Evolutionary conservation across 2,888 invertebrate genomes (phyloP).

Genomic region (Athrips mouffetella): DNA sequence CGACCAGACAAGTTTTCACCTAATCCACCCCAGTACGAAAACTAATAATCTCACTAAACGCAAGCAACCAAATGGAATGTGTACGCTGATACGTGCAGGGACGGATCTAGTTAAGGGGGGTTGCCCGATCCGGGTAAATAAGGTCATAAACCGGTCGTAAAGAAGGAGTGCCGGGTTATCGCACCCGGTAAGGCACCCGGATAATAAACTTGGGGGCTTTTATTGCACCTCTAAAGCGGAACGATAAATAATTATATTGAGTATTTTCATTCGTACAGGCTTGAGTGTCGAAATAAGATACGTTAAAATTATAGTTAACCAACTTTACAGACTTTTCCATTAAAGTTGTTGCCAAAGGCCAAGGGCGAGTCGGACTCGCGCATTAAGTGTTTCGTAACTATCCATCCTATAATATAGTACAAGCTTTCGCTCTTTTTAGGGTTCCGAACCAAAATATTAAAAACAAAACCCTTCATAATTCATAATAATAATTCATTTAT

Average conservation of each 20-base stretch:
- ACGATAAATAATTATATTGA: conserved; percentile 27
- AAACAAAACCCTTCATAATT: too few relatives aligned
- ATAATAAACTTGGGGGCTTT: conserved; percentile 28
- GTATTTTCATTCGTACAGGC: conserved; percentile 10
- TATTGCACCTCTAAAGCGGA: conserved; percentile 25
- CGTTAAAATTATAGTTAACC: too few relatives aligned
- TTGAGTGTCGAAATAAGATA: not conserved
- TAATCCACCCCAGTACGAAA: not conserved
- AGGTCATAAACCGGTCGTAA: conserved; percentile 34
- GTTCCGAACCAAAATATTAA: too few relatives aligned
- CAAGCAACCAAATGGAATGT: conserved; percentile 10
- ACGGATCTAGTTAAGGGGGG: conserved; percentile 12
- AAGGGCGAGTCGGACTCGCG: too few relatives aligned
- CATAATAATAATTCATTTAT: too few relatives aligned
- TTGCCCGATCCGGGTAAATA: conserved; percentile 32
- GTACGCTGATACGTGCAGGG: conserved; percentile 4
- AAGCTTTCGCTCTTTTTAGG: too few relatives aligned
- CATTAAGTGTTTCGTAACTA: too few relatives aligned
- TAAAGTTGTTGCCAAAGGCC: too few relatives aligned
- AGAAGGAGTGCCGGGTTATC: conserved; percentile 27
- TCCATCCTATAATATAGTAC: too few relatives aligned
- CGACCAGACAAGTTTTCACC: not conserved
- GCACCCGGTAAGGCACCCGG: conserved; percentile 23
- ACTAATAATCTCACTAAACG: conserved; percentile 2
- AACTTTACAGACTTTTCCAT: too few relatives aligned